phyloP scores from a whole-genome alignment of 2,113 vertebrate species.

The Lontra canadensis region DNA sequence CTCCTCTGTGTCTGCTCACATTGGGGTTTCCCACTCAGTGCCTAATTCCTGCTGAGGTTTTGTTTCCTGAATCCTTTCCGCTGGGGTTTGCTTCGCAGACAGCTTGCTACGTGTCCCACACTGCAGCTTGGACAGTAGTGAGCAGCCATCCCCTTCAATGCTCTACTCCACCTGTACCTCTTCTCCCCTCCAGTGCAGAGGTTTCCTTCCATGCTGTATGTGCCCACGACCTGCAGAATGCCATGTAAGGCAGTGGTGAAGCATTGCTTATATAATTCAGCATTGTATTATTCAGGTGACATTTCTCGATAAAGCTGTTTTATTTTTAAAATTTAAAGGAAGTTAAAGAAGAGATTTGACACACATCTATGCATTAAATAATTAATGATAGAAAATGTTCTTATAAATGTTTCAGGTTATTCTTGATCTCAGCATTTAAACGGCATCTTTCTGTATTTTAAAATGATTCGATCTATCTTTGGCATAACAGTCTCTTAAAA shows the following conservation, averaged over 20 bases:
- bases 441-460: background rate
- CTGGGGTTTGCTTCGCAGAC: background rate
- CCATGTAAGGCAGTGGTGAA: background rate
- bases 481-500: background rate
- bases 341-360: constrained; percentile 17
- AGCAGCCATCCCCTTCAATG: background rate
- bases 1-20: background rate
- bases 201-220: background rate
- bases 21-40: background rate
- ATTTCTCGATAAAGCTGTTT: background rate
- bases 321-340: constrained; percentile 52
- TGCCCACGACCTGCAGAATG: background rate
- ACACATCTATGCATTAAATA: constrained; percentile 56
- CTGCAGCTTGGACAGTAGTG: too few relatives aligned
- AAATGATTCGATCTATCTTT: background rate
- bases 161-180: too few relatives aligned
- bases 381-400: constrained; percentile 62
- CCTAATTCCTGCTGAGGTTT: background rate
- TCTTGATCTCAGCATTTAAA: constrained; percentile 53
- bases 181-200: too few relatives aligned
- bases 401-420: constrained; percentile 62
- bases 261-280: background rate
- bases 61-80: background rate
- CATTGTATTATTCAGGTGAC: constrained; percentile 28
- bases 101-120: background rate